phyloP scores from a whole-genome alignment of 2,797 vertebrate genomes.

The Sphenopsis melanotis region DNA sequence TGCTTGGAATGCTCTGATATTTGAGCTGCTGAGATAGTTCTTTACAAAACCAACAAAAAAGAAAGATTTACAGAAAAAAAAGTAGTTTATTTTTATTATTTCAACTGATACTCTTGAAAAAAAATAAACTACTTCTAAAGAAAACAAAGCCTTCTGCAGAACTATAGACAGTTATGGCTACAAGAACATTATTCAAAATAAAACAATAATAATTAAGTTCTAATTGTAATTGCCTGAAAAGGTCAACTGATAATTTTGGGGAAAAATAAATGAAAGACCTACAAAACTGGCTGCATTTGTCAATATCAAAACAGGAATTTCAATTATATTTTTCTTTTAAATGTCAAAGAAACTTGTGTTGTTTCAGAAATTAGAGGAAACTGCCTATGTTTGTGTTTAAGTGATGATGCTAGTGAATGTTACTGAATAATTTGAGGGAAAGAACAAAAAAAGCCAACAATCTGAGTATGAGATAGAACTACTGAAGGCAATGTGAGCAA shows the following conservation, averaged over 20 bases:
- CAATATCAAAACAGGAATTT: not conserved
- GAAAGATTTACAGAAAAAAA: not conserved
- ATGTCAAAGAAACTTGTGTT: not conserved
- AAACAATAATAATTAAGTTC: not conserved
- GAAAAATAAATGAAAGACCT: not conserved
- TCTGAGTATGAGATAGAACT: not conserved
- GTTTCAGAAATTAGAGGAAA: not conserved
- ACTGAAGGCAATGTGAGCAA: not conserved
- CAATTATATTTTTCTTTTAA: not conserved
- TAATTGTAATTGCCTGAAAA: not conserved
- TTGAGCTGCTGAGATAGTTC: not conserved
- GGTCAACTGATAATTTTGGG: not conserved
- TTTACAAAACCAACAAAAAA: not conserved
- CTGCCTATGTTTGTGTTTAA: not conserved
- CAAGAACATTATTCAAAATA: not conserved
- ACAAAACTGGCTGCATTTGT: not conserved
- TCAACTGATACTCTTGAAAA: not conserved
- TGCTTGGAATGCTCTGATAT: not conserved
- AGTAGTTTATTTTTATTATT: not conserved
- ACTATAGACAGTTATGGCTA: not conserved
- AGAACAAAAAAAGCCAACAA: not conserved
- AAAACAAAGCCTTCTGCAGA: not conserved
- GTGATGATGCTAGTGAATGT: not conserved
- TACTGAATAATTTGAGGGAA: not conserved
- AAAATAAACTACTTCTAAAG: not conserved